phyloP scores from a whole-genome alignment of 2,797 vertebrate species.

The Lepilemur septentrionalis region DNA sequence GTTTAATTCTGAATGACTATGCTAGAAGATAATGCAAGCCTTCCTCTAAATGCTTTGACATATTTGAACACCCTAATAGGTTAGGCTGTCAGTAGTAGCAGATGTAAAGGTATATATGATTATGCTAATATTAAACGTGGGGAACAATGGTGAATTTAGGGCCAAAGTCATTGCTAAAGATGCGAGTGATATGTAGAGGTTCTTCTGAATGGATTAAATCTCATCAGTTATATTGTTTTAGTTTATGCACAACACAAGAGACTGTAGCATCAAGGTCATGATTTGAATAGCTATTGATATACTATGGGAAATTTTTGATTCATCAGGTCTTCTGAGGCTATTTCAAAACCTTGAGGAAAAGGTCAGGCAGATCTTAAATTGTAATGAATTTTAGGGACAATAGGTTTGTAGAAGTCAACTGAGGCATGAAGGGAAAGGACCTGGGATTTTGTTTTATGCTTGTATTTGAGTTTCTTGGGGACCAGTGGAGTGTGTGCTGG shows the following conservation, averaged over 20 bases:
- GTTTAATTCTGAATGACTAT: not conserved
- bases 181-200: not conserved
- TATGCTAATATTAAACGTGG: not conserved
- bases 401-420: not conserved
- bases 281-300: not conserved
- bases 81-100: not conserved
- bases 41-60: not conserved
- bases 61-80: not conserved
- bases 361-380: not conserved
- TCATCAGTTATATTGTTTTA: not conserved
- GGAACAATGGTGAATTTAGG: not conserved
- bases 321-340: not conserved
- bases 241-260: not conserved
- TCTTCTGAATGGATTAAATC: not conserved
- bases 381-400: not conserved
- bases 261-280: not conserved
- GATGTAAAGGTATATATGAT: not conserved
- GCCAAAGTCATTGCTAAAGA: not conserved
- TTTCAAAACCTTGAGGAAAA: not conserved
- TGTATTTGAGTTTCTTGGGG: not conserved
- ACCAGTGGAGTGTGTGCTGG: not conserved
- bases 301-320: not conserved
- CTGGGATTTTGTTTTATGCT: not conserved
- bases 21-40: not conserved
- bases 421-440: not conserved